Conservation (phyloP, 2,113 vertebrate genomes). For the Ictidomys tridecemlineatus region DNA sequence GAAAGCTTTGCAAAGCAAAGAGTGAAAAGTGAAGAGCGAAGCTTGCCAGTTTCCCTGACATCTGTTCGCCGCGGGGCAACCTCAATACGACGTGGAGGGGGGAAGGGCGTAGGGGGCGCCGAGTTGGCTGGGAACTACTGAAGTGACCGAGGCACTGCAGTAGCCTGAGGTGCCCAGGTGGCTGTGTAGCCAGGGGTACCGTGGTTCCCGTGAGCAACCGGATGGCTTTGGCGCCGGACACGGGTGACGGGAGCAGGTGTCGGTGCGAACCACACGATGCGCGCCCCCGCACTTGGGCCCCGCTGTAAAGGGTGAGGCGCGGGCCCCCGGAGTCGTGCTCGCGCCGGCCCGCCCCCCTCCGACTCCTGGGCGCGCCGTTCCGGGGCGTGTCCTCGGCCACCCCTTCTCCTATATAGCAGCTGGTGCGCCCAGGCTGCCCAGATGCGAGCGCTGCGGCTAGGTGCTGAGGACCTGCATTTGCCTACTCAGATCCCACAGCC, state of each 20-base stretch:
- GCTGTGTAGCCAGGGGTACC: too few relatives aligned
- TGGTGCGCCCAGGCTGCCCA: conserved; percentile 80
- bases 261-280: neutral
- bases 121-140: neutral
- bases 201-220: too few relatives aligned
- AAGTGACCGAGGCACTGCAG: neutral
- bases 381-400: conserved; percentile 92
- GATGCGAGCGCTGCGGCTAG: conserved; percentile 80
- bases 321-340: neutral
- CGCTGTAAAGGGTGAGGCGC: neutral
- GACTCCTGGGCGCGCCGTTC: conserved; percentile 74
- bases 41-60: neutral
- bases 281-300: neutral
- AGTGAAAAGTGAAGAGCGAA: too few relatives aligned
- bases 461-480: accelerated
- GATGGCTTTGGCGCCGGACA: too few relatives aligned
- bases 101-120: neutral
- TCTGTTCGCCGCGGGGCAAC: neutral
- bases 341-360: neutral
- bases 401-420: conserved; percentile 90
- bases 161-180: neutral
- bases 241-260: conserved; percentile 43
- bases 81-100: neutral
- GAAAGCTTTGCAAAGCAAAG: neutral
- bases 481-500: neutral